phyloP scores from a whole-genome alignment of 1,140 invertebrate species.

The Varroa destructor region DNA sequence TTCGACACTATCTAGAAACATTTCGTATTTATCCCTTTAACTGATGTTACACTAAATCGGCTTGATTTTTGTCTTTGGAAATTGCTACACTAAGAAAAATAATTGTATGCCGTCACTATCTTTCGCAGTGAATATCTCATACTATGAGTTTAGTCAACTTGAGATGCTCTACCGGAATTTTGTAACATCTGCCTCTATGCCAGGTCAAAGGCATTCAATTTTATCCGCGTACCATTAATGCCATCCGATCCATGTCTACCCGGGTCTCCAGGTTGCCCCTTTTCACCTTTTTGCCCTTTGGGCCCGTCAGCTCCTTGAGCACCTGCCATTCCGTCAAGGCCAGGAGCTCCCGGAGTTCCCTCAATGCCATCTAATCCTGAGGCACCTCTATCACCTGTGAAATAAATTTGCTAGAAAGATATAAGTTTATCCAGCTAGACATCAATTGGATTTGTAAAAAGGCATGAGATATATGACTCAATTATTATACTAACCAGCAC shows the following conservation, averaged over 20 bases:
- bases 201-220: too few species aligned
- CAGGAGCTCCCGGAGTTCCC: neutral
- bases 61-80: too few species aligned
- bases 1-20: too few species aligned
- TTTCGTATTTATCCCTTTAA: too few species aligned
- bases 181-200: too few species aligned
- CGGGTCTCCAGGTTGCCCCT: neutral
- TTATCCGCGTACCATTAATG: conserved; percentile 4
- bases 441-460: neutral
- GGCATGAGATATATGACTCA: neutral
- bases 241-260: conserved; percentile 20
- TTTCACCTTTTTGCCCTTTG: conserved; percentile 5
- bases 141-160: too few species aligned
- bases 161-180: too few species aligned
- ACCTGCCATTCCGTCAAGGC: neutral
- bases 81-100: too few species aligned
- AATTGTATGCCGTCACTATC: too few species aligned
- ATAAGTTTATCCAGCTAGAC: neutral
- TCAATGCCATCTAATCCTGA: conserved; percentile 6
- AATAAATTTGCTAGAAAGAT: neutral
- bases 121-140: too few species aligned
- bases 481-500: neutral
- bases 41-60: too few species aligned
- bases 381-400: neutral
- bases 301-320: conserved; percentile 15